Percentiles rank a stretch among this genome's conserved stretches.
Evolutionary conservation across 2,888 invertebrate genomes (phyloP).

Genomic region (Octodonta nipae): DNA sequence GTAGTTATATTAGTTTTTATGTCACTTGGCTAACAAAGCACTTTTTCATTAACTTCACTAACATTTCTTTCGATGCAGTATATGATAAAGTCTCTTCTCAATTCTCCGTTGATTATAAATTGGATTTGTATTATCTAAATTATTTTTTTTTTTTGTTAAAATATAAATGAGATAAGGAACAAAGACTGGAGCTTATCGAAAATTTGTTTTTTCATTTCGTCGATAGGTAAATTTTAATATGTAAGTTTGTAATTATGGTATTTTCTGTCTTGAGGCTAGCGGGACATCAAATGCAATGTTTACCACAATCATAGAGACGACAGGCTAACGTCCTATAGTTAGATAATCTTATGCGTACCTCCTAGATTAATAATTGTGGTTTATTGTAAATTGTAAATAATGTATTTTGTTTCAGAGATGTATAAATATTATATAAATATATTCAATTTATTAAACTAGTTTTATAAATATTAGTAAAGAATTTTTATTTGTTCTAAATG

Average conservation of each 20-base stretch:
- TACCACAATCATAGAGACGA: conserved; percentile 8
- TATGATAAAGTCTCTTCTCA: too few species aligned
- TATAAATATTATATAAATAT: conserved; percentile 30
- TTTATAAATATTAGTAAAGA: too few species aligned
- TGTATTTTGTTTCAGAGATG: conserved; percentile 29
- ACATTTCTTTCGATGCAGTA: too few species aligned
- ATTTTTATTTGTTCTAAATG: too few species aligned
- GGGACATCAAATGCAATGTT: conserved; percentile 30
- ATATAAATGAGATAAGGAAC: conserved; percentile 16
- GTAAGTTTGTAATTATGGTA: conserved; percentile 3
- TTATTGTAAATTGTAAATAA: conserved; percentile 30
- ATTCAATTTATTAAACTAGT: conserved; percentile 1
- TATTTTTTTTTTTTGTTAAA: conserved; percentile 15
- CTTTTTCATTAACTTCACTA: too few species aligned
- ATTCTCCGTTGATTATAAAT: conserved; percentile 24
- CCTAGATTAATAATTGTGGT: conserved; percentile 12
- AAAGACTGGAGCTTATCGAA: conserved; percentile 27
- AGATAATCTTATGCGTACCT: conserved; percentile 9
- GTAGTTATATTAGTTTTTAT: too few species aligned
- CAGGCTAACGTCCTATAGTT: conserved; percentile 12
- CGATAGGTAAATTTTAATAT: conserved; percentile 14
- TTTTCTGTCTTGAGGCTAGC: conserved; percentile 25
- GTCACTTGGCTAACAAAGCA: too few species aligned
- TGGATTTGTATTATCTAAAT: too few species aligned
- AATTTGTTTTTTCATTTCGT: conserved; percentile 12